phyloP scores from a whole-genome alignment of 2,113 vertebrate species.

The Sinocyclocheilus anshuiensis region DNA sequence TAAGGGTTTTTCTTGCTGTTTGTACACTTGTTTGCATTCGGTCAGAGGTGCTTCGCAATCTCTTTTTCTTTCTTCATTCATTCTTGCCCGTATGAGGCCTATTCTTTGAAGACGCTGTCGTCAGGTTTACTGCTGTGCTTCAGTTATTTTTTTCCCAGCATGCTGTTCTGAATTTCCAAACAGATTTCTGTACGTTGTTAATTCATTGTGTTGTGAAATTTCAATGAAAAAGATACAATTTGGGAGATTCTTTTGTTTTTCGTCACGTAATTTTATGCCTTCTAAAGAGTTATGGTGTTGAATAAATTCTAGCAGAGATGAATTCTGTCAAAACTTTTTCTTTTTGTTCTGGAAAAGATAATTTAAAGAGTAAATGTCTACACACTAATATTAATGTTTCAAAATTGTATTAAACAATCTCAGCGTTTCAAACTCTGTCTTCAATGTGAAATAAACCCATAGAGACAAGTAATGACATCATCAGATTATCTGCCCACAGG shows the following conservation, averaged over 20 bases:
- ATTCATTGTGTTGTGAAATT: conserved; percentile 63
- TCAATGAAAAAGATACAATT: conserved; percentile 34
- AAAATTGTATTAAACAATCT: background rate
- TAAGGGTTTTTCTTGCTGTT: conserved; percentile 23
- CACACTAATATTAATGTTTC: background rate
- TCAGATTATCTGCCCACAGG: too few species aligned
- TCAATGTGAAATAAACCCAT: too few species aligned
- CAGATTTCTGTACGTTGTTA: conserved; percentile 58
- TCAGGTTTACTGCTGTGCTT: conserved; percentile 20
- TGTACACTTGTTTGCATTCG: conserved; percentile 42
- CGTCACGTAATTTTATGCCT: background rate
- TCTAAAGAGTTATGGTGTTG: background rate
- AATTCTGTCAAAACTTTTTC: conserved; percentile 44
- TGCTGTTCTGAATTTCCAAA: conserved; percentile 65
- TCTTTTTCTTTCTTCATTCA: conserved; percentile 45
- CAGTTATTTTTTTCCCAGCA: conserved; percentile 61
- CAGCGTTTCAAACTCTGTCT: too few species aligned
- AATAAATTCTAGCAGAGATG: conserved; percentile 14
- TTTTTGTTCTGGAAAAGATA: conserved; percentile 57
- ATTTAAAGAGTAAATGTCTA: background rate
- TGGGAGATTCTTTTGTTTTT: background rate
- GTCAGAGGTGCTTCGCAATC: background rate
- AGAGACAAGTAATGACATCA: too few species aligned
- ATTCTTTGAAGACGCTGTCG: background rate
- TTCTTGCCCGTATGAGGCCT: conserved; percentile 53